These are phyloP conservation scores for Gulo gulo DNA, from an alignment of 2,113 vertebrate species.

Conservation along the genomic window DNA sequence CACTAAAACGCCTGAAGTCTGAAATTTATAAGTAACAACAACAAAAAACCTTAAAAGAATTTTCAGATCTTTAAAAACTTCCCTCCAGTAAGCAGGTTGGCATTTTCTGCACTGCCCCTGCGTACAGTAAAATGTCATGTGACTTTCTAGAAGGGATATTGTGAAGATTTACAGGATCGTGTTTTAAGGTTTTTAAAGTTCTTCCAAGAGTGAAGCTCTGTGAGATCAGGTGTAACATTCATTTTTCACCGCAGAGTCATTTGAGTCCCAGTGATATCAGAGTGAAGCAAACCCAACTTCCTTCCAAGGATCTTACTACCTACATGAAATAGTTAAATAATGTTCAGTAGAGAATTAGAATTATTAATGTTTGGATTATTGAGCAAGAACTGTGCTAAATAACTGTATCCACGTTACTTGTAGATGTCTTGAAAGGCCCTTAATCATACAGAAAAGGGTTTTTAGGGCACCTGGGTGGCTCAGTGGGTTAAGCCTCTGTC, in stretches of 20 bases:
- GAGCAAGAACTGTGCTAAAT: not conserved
- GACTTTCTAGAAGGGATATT: slow-evolving; percentile 44
- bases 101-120: slow-evolving; percentile 51
- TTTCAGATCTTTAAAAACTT: slow-evolving; percentile 51
- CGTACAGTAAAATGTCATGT: slow-evolving; percentile 61
- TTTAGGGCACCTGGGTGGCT: not conserved
- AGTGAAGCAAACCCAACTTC: not conserved
- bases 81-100: not conserved
- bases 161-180: slow-evolving; percentile 46
- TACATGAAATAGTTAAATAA: not conserved
- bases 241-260: not conserved
- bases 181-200: slow-evolving; percentile 6
- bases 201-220: not conserved
- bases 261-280: not conserved
- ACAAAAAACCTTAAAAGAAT: slow-evolving; percentile 42
- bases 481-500: too few relatives aligned
- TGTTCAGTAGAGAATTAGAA: not conserved
- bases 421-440: not conserved
- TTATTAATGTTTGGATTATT: not conserved
- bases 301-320: not conserved
- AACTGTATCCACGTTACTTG: not conserved
- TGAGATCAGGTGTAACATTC: not conserved
- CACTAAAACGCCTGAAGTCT: slow-evolving; percentile 28
- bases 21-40: slow-evolving; percentile 54
- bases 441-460: not conserved